These are phyloP conservation scores for Aurelia aurita DNA, from an alignment of 30 jellyfish, hydroid and myxozoan genomes.

Conservation along the genomic window DNA sequence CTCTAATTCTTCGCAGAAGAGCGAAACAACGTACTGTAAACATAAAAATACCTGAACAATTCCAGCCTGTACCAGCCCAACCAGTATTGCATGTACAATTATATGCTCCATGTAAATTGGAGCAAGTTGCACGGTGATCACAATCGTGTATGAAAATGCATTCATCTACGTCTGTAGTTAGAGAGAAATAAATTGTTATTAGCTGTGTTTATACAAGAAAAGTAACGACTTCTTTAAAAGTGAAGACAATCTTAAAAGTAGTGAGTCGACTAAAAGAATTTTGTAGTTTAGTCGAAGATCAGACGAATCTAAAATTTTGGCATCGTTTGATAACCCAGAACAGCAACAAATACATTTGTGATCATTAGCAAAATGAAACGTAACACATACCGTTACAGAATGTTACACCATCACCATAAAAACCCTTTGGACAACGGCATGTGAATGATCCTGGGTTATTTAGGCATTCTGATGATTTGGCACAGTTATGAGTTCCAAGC, in stretches of 20 bases:
- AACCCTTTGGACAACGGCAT: conserved; percentile 68
- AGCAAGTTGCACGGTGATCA: conserved; percentile 64
- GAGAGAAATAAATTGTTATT: not conserved
- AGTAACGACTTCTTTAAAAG: too few relatives aligned
- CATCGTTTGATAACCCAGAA: not conserved
- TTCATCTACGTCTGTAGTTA: conserved; percentile 66
- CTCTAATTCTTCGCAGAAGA: too few relatives aligned
- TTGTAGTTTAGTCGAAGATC: too few relatives aligned
- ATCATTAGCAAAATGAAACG: not conserved
- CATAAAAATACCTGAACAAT: conserved; percentile 59
- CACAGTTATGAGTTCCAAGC: conserved; percentile 61
- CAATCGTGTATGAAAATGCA: conserved; percentile 56
- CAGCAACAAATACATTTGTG: not conserved
- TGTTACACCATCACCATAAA: conserved; percentile 67
- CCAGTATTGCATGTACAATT: conserved; percentile 74
- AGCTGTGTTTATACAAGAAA: too few relatives aligned
- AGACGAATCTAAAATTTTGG: too few relatives aligned
- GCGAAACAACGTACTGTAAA: too few relatives aligned
- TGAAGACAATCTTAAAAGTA: too few relatives aligned
- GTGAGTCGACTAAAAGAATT: too few relatives aligned
- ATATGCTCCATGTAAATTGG: conserved; percentile 69
- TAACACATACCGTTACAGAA: conserved; percentile 53
- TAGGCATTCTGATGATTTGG: conserved; percentile 45
- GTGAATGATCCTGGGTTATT: conserved; percentile 59
- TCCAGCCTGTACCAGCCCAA: conserved; percentile 69